Base-by-base conservation (phyloP, 1,140 invertebrate genomes). In the Onthophagus taurus region DNA sequence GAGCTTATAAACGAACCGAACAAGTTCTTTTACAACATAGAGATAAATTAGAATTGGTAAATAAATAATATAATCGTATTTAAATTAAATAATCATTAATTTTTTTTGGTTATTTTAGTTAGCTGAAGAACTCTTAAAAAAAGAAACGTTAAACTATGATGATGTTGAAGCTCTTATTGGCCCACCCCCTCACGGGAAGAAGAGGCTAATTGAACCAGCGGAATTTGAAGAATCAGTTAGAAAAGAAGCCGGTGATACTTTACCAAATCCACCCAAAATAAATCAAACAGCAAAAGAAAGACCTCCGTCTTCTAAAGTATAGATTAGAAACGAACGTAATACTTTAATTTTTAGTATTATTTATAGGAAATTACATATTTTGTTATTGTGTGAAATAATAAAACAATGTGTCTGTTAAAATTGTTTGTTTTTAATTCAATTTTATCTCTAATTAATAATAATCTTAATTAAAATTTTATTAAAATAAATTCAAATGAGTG, bases 101-200 rank as follows among this genome's bases (percentile, higher is more conserved):
- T 18, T n/a, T n/a, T n/a, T n/a, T n/a, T n/a, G n/a, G n/a, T 23
- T 23, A 34, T 64, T 72, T 36, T 64, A 96, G 91, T 57, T 99
- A 34, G 89, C 94, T 0, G 79, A 89, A 65, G 77, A 76, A 13
- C 69, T 99, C 9, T 52, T 98, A 16, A 76, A 85, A 52, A 86
- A 83, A 59, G 95, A 99, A 75, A 91, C 90, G 0, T 65, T 99
- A 2, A 89, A 83, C 51, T 96, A 93, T 59, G 80, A 89, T 43
- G 88, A 98, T 52, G 82, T 99, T 5, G 82, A 89, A 61, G 66
- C 69, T 9, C 68, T 98, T 4, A 81, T 98, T 45, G 95, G 95
- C 0, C 88, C 91, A 5, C 91, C 93, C 5, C 83, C 87, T 0
- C 79, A 78, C 65, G 83, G 72, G 7, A 80, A 83, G 44, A 93